Base-by-base conservation (phyloP, 2,113 vertebrate species). In the Hymenochirus boettgeri region DNA sequence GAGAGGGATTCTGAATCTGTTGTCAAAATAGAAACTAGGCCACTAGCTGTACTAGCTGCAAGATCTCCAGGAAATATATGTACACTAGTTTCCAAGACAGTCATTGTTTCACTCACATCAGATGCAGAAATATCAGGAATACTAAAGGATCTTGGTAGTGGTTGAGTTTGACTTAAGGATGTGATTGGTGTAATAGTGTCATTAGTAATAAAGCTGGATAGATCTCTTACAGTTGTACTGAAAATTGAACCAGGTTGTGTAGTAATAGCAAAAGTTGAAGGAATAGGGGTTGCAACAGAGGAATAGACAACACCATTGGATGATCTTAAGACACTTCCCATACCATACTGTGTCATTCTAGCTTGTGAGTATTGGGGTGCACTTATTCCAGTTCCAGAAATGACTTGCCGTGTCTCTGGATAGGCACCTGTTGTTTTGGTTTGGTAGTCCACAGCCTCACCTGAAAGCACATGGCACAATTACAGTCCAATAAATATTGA, bases 381-480 rank as follows among this genome's bases (percentile, higher is more conserved):
- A 78, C 84, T 88, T 78, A 89, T 86, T 56, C 86, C 86, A 73
- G 82, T 76, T 75, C 85, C 86, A 69, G 88, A 87, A 85, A 89
- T 85, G 69, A 86, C 77, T 79, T 89, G 89, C 5, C 77, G 80
- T 76, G 87, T 88, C 83, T 88, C 88, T 80, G 87, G 77, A 77
- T 93, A 91, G 65, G 77, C 53, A 85, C 86, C 84, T 84, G 86
- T 79, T 61, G 86, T 89, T 92, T 93, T 98, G 90, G 88, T 93
- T 87, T 93, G 94, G 83, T 94, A 97, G 90, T 98, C 93, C 88
- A 96, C 86, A 82, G 94, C 87, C 89, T 93, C 92, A 95, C 94
- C 96, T 99, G 94, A 87, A 92, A 93, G 81, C 84, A 91, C 72
- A 91, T 87, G 84, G 87, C 80, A 94, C 74, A 94, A 63, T 91